Evolutionary conservation across 2,113 vertebrate genomes (phyloP).

Genomic region (Probosciger aterrimus): DNA sequence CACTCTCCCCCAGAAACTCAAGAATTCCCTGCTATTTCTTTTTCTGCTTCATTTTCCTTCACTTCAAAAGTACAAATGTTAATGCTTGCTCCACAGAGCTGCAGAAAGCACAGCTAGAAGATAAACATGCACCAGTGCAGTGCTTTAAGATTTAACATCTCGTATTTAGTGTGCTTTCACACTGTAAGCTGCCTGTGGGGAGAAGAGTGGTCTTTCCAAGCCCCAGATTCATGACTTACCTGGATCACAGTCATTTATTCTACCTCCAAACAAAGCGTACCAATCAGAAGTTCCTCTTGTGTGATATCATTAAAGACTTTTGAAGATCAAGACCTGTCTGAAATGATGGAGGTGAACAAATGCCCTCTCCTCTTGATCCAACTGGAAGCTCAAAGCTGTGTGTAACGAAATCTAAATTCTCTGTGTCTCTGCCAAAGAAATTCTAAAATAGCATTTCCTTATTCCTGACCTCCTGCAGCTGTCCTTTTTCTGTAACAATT

Average conservation of each 20-base stretch:
- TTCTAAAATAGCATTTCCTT: conserved; percentile 21
- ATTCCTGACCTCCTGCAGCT: background rate
- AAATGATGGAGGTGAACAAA: background rate
- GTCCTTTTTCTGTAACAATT: background rate
- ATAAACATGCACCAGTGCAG: background rate
- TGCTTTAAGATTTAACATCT: background rate
- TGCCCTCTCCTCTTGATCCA: background rate
- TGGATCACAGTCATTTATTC: background rate
- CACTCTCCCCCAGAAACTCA: background rate
- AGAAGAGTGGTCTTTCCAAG: background rate
- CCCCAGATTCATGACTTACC: background rate
- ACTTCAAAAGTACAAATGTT: background rate
- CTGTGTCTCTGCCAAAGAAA: background rate
- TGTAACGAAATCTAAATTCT: background rate
- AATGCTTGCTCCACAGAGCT: background rate
- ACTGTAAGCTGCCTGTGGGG: background rate
- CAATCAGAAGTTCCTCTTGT: background rate
- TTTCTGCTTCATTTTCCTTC: background rate
- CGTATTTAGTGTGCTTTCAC: background rate
- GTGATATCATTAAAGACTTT: background rate
- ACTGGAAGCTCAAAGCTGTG: background rate
- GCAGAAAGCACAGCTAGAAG: background rate
- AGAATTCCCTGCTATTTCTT: background rate
- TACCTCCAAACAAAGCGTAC: background rate
- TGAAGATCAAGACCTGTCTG: background rate